Percentiles rank a stretch among this genome's conserved stretches.
These are phyloP conservation scores for Odiellus spinosus DNA, from an alignment of 2,888 invertebrate species.

Conservation along the genomic window DNA sequence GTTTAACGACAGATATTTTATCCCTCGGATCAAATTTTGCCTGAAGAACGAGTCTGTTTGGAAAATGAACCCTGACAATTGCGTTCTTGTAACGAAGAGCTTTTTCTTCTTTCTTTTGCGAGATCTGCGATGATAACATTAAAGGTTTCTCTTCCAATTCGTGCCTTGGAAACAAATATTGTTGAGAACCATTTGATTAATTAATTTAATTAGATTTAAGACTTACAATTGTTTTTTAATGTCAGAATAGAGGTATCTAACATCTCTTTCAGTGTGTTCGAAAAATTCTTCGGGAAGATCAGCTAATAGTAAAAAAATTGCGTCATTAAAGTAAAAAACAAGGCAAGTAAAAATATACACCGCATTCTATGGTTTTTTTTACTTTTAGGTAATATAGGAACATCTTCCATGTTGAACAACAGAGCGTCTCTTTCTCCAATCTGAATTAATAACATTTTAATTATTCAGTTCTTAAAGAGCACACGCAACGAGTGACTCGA, in stretches of 20 bases:
- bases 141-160: conserved; percentile 56
- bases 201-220: conserved; percentile 1
- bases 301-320: conserved; percentile 10
- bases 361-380: background rate
- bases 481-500: background rate
- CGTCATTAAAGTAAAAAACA: too few species aligned
- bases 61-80: conserved; percentile 70
- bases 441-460: conserved; percentile 31
- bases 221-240: conserved; percentile 42
- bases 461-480: background rate
- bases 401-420: conserved; percentile 41
- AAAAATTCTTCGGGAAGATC: conserved; percentile 62
- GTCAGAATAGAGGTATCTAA: conserved; percentile 54
- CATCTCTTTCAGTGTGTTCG: conserved; percentile 66
- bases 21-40: conserved; percentile 65
- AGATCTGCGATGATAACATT: conserved; percentile 26
- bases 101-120: conserved; percentile 24
- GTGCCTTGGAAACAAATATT: conserved; percentile 27
- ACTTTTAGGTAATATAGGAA: conserved; percentile 3
- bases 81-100: conserved; percentile 54
- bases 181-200: background rate
- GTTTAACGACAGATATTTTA: conserved; percentile 45
- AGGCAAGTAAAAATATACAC: too few species aligned
- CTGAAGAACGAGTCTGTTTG: conserved; percentile 68
- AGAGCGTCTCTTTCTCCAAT: conserved; percentile 57